Conservation (phyloP, 2,113 vertebrate genomes). For the Gopherus flavomarginatus region DNA sequence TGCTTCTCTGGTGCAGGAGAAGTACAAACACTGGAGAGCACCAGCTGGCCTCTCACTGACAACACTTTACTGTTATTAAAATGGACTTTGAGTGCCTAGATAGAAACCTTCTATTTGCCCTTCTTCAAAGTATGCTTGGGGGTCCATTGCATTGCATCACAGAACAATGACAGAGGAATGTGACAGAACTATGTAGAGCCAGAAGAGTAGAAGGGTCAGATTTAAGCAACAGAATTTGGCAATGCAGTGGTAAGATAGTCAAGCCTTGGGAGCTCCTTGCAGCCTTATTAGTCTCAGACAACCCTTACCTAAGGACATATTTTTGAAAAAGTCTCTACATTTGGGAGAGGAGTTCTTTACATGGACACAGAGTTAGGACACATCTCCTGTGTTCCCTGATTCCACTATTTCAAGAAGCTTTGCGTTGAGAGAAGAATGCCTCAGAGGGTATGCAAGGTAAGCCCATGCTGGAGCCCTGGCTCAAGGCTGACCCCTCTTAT, state of each 20-base stretch:
- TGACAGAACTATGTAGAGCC: background rate
- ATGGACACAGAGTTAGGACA: background rate
- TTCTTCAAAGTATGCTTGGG: background rate
- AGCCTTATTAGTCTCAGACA: background rate
- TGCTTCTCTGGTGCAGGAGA: background rate
- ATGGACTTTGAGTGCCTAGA: background rate
- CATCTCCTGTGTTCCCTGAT: background rate
- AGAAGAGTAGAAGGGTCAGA: background rate
- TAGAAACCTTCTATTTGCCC: background rate
- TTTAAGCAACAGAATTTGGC: background rate
- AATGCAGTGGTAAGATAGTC: background rate
- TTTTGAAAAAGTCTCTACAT: fast-evolving
- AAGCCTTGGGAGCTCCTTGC: background rate
- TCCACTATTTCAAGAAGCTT: conserved; percentile 13
- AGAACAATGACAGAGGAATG: background rate
- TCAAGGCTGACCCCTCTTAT: background rate
- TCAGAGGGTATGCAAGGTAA: background rate
- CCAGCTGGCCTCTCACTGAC: background rate
- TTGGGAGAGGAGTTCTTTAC: background rate
- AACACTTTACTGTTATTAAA: background rate
- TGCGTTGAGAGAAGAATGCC: background rate
- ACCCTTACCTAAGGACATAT: background rate
- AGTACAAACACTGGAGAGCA: background rate
- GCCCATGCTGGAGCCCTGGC: background rate
- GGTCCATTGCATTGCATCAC: background rate